Evolutionary conservation across 2,797 vertebrate species (phyloP).

Genomic region (Tangara arthus): DNA sequence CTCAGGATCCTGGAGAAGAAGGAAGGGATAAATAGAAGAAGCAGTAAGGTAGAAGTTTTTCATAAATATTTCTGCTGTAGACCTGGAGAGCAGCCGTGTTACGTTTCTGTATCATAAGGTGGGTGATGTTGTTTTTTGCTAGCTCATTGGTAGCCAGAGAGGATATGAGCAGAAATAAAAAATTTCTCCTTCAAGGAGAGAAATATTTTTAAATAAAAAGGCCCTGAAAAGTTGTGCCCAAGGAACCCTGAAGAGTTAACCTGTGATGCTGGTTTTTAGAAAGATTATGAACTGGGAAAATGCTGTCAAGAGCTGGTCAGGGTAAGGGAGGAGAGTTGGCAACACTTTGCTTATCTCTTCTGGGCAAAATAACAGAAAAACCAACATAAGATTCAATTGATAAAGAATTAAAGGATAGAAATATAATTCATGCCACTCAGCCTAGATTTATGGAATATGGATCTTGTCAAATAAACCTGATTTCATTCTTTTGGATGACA

Average conservation of each 20-base stretch:
- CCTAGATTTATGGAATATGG: constrained; percentile 46
- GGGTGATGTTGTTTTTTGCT: not conserved
- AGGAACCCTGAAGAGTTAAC: not conserved
- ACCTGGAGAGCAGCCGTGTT: not conserved
- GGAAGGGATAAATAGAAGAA: not conserved
- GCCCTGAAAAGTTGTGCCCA: not conserved
- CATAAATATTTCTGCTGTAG: not conserved
- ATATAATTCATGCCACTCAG: constrained; percentile 6
- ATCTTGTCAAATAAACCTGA: constrained; percentile 57
- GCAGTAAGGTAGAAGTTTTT: not conserved
- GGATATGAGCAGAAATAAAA: not conserved
- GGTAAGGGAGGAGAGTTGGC: not conserved
- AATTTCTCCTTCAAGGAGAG: not conserved
- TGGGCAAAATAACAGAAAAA: not conserved
- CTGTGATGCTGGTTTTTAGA: not conserved
- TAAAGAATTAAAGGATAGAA: constrained; percentile 44
- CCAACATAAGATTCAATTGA: not conserved
- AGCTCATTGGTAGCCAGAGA: not conserved
- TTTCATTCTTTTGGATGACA: constrained; percentile 47
- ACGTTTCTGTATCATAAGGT: not conserved
- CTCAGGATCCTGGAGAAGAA: not conserved
- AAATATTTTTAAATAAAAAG: not conserved
- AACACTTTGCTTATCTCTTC: not conserved
- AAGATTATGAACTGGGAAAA: not conserved
- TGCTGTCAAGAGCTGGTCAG: not conserved